A percentile compares a stretch with the other conserved stretches of the same genome.
phyloP scores from a whole-genome alignment of 2,113 vertebrate genomes.

The Polyodon spathula region DNA sequence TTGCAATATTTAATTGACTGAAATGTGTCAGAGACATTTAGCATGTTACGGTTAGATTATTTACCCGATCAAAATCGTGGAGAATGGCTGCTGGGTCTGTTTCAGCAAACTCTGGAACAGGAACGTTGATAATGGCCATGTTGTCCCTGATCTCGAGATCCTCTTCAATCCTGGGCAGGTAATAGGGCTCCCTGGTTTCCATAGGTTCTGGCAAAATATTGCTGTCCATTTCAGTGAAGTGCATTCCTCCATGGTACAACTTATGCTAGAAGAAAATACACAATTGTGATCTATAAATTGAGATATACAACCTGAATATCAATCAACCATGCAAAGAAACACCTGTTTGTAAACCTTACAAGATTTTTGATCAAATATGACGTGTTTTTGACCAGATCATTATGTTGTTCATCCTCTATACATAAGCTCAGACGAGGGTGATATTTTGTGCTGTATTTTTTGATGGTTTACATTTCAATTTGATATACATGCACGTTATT shows the following conservation, averaged over 20 bases:
- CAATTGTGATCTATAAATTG: not conserved
- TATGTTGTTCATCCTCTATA: too few relatives aligned
- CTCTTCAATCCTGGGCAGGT: conserved; percentile 74
- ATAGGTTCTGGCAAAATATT: conserved; percentile 26
- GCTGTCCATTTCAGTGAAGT: conserved; percentile 62
- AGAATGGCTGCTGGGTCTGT: conserved; percentile 85
- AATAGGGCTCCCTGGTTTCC: conserved; percentile 66
- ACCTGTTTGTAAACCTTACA: too few relatives aligned
- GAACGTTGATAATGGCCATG: conserved; percentile 82
- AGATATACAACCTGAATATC: too few relatives aligned
- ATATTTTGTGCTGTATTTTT: too few relatives aligned
- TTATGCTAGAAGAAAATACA: conserved; percentile 30
- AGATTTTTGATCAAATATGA: too few relatives aligned
- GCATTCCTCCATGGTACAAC: conserved; percentile 75
- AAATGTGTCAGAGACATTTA: too few relatives aligned
- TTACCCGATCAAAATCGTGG: conserved; percentile 84
- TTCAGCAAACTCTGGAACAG: conserved; percentile 74
- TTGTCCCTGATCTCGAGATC: conserved; percentile 83
- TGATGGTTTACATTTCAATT: too few relatives aligned
- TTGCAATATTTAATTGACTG: too few relatives aligned
- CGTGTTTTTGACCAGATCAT: too few relatives aligned
- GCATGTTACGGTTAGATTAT: not conserved
- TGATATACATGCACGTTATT: too few relatives aligned
- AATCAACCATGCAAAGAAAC: too few relatives aligned
- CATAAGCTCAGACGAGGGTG: too few relatives aligned